phyloP scores from a whole-genome alignment of 2,113 vertebrate genomes.

The Epinephelus lanceolatus region DNA sequence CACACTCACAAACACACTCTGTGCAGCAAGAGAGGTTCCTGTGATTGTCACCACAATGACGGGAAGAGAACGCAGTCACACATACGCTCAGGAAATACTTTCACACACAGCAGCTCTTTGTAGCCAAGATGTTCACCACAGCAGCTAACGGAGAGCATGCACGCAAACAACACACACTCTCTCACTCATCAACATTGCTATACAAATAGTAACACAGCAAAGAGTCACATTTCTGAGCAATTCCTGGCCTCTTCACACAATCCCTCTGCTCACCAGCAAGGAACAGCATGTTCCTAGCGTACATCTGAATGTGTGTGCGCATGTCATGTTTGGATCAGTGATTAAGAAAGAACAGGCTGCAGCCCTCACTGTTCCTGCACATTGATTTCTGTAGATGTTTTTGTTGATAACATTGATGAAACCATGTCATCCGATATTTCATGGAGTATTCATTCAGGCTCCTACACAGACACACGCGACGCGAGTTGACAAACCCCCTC shows the following conservation, averaged over 20 bases:
- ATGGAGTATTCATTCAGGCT: too few relatives aligned
- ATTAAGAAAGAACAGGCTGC: slow-evolving; percentile 48
- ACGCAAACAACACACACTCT: background rate
- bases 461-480: too few relatives aligned
- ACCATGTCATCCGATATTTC: too few relatives aligned
- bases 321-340: slow-evolving; percentile 24
- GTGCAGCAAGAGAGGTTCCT: background rate
- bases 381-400: slow-evolving; percentile 44
- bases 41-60: slow-evolving; percentile 19
- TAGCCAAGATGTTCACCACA: slow-evolving; percentile 34
- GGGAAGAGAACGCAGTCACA: background rate
- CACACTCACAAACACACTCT: background rate
- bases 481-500: too few relatives aligned
- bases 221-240: slow-evolving; percentile 22
- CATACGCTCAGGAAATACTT: slow-evolving; percentile 31
- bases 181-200: background rate
- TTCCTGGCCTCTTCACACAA: slow-evolving; percentile 25
- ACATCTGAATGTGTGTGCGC: too few relatives aligned
- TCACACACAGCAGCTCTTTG: slow-evolving; percentile 32
- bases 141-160: slow-evolving; percentile 1
- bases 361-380: slow-evolving; percentile 48
- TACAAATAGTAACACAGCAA: background rate
- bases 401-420: background rate
- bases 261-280: slow-evolving; percentile 26
- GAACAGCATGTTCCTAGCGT: slow-evolving; percentile 44